A percentile compares a stretch with the other conserved stretches of the same genome.
phyloP scores from a whole-genome alignment of 2,888 invertebrate genomes.

The Stenchaetothrips biformis region DNA sequence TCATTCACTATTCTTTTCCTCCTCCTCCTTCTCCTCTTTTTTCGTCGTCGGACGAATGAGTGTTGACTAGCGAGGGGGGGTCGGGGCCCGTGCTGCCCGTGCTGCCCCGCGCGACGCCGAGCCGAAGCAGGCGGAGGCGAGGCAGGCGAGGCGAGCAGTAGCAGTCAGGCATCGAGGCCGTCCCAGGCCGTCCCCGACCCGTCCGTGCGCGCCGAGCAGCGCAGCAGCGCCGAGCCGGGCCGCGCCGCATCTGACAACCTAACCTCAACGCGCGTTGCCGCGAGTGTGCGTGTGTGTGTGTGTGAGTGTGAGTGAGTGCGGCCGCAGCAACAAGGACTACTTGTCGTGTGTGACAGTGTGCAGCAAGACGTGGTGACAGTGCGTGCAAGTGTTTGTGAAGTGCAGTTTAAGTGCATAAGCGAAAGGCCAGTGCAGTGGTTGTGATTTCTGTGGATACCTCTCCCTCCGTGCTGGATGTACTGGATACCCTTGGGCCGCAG shows the following conservation, averaged over 20 bases:
- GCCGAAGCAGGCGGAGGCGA: background rate
- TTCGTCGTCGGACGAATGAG: slow-evolving; percentile 17
- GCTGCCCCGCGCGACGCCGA: background rate
- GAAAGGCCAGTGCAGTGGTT: background rate
- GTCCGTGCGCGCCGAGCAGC: background rate
- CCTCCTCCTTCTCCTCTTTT: slow-evolving; percentile 7
- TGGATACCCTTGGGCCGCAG: background rate
- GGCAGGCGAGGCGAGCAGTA: background rate
- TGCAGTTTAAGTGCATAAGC: background rate
- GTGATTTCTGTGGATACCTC: background rate
- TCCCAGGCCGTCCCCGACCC: background rate
- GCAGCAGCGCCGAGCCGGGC: background rate
- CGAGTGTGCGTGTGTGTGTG: background rate
- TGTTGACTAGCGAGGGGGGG: slow-evolving; percentile 19
- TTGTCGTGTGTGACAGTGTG: slow-evolving; percentile 6
- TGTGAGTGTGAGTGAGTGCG: background rate
- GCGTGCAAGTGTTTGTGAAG: background rate
- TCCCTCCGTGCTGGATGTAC: background rate
- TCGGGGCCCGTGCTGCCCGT: background rate
- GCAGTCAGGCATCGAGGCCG: slow-evolving; percentile 10
- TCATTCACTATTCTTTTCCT: slow-evolving; percentile 21
- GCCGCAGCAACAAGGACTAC: background rate
- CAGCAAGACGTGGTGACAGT: background rate
- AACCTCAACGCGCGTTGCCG: background rate
- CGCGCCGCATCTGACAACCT: background rate